Evolutionary conservation across 2,797 vertebrate genomes (phyloP).

Genomic region (Pseudochirops corinnae): DNA sequence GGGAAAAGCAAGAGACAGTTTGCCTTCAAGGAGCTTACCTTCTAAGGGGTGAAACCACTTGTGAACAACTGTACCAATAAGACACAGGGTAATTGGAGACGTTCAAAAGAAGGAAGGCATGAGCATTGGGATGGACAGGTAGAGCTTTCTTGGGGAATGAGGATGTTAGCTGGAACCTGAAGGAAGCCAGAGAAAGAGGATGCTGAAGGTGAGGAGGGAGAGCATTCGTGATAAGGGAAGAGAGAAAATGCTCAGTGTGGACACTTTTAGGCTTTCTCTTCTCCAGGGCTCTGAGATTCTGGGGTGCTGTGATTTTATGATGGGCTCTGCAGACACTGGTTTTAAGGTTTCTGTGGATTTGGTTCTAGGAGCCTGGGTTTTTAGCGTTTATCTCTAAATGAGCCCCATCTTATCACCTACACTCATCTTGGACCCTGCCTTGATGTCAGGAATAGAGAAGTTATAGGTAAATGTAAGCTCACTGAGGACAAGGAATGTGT

Average conservation of each 20-base stretch:
- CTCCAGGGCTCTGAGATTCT: not conserved
- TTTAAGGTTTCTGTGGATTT: not conserved
- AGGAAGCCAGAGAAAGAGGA: not conserved
- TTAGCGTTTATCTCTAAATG: not conserved
- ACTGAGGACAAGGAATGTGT: not conserved
- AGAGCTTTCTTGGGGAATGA: not conserved
- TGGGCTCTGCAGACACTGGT: not conserved
- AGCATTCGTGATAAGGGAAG: not conserved
- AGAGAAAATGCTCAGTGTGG: not conserved
- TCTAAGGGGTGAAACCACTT: not conserved
- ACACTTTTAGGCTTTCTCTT: not conserved
- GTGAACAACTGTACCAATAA: not conserved
- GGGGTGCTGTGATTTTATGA: not conserved
- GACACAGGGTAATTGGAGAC: not conserved
- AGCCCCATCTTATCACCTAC: not conserved
- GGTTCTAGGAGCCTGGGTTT: not conserved
- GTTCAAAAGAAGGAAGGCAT: not conserved
- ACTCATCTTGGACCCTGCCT: not conserved
- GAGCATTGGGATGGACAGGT: not conserved
- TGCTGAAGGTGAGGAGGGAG: not conserved
- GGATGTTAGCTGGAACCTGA: not conserved
- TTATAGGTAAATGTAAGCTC: not conserved
- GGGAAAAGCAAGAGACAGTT: not conserved
- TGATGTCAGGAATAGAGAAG: not conserved
- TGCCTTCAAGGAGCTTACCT: not conserved